Conservation (phyloP, 1,140 invertebrate genomes). For the Aphelenchoides besseyi region DNA sequence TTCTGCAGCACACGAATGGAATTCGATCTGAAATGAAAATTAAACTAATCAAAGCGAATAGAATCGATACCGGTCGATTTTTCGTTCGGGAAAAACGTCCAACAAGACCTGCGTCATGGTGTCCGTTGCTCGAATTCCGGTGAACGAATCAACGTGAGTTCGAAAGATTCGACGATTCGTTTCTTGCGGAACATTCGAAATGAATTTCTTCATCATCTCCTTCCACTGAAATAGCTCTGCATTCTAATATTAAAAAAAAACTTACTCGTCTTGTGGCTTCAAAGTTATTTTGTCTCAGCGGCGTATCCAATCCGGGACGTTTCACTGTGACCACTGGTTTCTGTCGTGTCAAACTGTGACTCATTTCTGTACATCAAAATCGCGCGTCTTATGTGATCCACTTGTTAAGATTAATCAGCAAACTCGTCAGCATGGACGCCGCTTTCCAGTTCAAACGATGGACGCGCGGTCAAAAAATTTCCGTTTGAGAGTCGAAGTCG, state of each 20-base stretch:
- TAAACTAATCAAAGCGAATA: not conserved
- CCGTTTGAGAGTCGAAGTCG: not conserved
- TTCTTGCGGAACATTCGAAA: not conserved
- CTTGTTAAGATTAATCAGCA: too few species aligned
- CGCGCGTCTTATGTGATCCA: too few species aligned
- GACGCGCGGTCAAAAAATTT: not conserved
- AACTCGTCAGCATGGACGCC: too few species aligned
- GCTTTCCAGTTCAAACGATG: not conserved
- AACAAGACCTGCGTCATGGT: not conserved
- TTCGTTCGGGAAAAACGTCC: conserved; percentile 5
- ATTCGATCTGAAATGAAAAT: not conserved
- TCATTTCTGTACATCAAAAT: not conserved
- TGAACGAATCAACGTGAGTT: not conserved
- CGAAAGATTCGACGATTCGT: conserved; percentile 1
- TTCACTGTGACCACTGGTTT: not conserved
- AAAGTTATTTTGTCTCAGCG: conserved; percentile 1
- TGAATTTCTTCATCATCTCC: not conserved
- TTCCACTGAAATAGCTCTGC: conserved; percentile 9
- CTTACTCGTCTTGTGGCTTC: not conserved
- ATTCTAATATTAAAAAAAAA: not conserved
- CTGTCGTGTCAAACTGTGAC: not conserved
- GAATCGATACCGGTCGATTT: not conserved
- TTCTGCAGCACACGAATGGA: conserved; percentile 11
- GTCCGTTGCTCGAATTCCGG: not conserved
- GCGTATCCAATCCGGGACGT: not conserved